Evolutionary conservation across 2,888 invertebrate genomes (phyloP).

Genomic region (Stenodera caucasica): DNA sequence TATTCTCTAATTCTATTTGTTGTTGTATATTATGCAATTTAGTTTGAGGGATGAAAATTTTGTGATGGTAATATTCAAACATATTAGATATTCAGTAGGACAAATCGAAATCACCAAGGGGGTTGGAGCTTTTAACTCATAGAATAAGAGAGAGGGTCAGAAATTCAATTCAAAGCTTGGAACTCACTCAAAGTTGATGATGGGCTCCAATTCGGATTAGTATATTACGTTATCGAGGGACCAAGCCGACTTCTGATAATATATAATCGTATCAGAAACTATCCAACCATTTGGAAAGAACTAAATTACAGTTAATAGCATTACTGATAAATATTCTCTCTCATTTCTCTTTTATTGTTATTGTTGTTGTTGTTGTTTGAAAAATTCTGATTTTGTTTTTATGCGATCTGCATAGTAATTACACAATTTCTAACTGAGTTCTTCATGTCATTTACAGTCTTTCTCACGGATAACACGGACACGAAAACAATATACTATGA

Average conservation of each 20-base stretch:
- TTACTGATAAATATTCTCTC: too few species aligned
- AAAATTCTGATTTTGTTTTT: slow-evolving; percentile 32
- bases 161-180: slow-evolving; percentile 44
- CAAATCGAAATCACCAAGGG: slow-evolving; percentile 33
- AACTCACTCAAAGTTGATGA: slow-evolving; percentile 44
- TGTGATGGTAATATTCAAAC: slow-evolving; percentile 25
- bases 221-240: slow-evolving; percentile 44
- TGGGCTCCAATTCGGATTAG: slow-evolving; percentile 48
- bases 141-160: slow-evolving; percentile 40
- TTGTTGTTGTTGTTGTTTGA: slow-evolving; percentile 36
- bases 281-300: slow-evolving; percentile 47
- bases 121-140: slow-evolving; percentile 34
- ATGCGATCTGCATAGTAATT: slow-evolving; percentile 30
- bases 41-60: not conserved
- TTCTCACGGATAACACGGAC: slow-evolving; percentile 10
- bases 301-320: slow-evolving; percentile 44
- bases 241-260: slow-evolving; percentile 33
- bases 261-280: slow-evolving; percentile 47
- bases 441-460: slow-evolving; percentile 19
- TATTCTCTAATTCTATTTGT: slow-evolving; percentile 22
- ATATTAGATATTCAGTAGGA: slow-evolving; percentile 33
- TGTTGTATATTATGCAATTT: slow-evolving; percentile 14
- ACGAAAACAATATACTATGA: slow-evolving; percentile 20
- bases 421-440: slow-evolving; percentile 16
- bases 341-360: too few species aligned